Evolutionary conservation across 2,888 invertebrate species (phyloP).

Genomic region (Ctena decussata): DNA sequence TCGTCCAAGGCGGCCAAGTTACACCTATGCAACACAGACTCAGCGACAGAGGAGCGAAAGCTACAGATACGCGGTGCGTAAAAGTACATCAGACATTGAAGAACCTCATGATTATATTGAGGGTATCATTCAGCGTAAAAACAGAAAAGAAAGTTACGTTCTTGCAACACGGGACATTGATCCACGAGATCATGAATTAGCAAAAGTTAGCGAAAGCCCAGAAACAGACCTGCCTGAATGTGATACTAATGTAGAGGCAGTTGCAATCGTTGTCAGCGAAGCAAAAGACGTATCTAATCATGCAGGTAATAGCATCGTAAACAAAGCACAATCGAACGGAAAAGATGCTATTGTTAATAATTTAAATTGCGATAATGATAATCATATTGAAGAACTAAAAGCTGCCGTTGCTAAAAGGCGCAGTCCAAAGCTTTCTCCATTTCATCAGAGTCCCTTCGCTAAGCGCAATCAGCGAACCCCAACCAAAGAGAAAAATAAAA

Average conservation of each 20-base stretch:
- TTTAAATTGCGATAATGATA: conserved; percentile 25
- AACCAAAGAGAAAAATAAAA: conserved; percentile 33
- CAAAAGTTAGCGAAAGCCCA: conserved; percentile 37
- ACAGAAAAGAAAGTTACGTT: conserved; percentile 83
- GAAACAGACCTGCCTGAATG: conserved; percentile 24
- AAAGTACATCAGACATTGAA: conserved; percentile 65
- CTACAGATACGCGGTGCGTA: conserved; percentile 83
- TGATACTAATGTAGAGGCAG: conserved; percentile 7
- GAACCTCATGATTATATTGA: conserved; percentile 80
- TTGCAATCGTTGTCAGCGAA: conserved; percentile 21
- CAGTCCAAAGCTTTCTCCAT: conserved; percentile 35
- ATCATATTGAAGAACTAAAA: conserved; percentile 71
- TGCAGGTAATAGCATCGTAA: not conserved
- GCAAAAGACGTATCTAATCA: conserved; percentile 14
- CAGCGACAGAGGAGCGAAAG: conserved; percentile 84
- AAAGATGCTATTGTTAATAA: not conserved
- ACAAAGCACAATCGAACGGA: not conserved
- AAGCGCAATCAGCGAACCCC: conserved; percentile 24
- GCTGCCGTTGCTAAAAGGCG: conserved; percentile 61
- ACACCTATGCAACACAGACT: conserved; percentile 85
- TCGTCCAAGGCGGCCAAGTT: conserved; percentile 85
- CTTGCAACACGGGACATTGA: conserved; percentile 70
- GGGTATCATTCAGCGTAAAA: conserved; percentile 72
- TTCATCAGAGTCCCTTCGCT: not conserved
- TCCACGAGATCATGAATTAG: conserved; percentile 44